Evolutionary conservation across 2,888 invertebrate genomes (phyloP).

Genomic region (Eupsilia transversa): DNA sequence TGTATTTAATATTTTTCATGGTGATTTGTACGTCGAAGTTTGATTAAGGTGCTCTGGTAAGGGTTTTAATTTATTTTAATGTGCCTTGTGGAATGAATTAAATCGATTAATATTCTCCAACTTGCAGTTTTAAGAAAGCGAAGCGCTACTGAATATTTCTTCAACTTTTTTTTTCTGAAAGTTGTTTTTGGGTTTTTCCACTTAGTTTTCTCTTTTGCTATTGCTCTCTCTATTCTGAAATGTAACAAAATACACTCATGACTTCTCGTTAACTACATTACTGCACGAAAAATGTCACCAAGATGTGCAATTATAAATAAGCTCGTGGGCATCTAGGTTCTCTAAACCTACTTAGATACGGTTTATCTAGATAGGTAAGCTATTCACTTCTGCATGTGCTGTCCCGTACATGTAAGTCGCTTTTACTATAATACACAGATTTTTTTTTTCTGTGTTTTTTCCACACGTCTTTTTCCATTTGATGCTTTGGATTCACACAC

Average conservation of each 20-base stretch:
- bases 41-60: conserved; percentile 51
- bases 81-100: conserved; percentile 41
- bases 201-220: neutral
- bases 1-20: conserved; percentile 62
- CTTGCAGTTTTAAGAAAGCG: neutral
- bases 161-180: neutral
- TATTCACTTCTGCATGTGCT: too few species aligned
- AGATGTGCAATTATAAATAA: neutral
- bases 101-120: conserved; percentile 36
- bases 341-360: neutral
- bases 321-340: neutral
- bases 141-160: neutral
- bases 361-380: neutral
- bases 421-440: neutral
- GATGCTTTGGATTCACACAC: neutral
- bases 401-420: too few species aligned
- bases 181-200: neutral
- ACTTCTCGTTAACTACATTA: too few species aligned
- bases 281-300: neutral
- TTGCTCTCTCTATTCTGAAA: neutral
- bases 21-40: conserved; percentile 51
- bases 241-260: neutral
- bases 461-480: neutral
- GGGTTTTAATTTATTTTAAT: conserved; percentile 58
- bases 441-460: too few species aligned